Evolutionary conservation across 2,797 vertebrate genomes (phyloP).

Genomic region (Myoxocephalus aenaeus): DNA sequence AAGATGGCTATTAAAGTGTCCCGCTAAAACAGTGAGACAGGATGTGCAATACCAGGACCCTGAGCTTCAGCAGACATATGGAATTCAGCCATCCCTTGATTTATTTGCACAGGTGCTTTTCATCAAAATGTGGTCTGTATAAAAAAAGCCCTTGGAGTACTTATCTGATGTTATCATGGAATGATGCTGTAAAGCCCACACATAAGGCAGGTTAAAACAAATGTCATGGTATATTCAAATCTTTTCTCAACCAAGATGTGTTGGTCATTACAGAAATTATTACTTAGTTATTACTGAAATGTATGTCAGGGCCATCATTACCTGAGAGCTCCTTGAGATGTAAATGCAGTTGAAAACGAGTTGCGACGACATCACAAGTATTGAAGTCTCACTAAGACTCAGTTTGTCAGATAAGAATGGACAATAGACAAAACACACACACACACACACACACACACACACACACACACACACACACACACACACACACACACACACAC

Average conservation of each 20-base stretch:
- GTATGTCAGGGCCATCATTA: background rate
- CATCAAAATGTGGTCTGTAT: background rate
- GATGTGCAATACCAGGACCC: background rate
- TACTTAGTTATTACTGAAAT: background rate
- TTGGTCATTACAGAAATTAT: background rate
- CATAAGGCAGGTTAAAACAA: conserved; percentile 52
- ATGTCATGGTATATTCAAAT: conserved; percentile 29
- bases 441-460: background rate
- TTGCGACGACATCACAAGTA: background rate
- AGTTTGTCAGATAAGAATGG: background rate
- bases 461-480: background rate
- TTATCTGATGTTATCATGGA: background rate
- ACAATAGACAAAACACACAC: background rate
- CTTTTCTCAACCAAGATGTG: conserved; percentile 2
- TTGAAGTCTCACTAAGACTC: background rate
- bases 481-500: background rate
- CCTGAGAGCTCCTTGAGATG: background rate
- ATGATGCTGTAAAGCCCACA: conserved; percentile 18
- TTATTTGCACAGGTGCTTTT: background rate
- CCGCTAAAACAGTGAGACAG: background rate
- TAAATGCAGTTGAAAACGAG: background rate
- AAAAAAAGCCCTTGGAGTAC: background rate
- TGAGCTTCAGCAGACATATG: background rate
- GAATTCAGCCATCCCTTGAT: background rate
- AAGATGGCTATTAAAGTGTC: background rate